These are phyloP conservation scores for Mallotus villosus DNA, from an alignment of 2,797 vertebrate species.

Conservation along the genomic window DNA sequence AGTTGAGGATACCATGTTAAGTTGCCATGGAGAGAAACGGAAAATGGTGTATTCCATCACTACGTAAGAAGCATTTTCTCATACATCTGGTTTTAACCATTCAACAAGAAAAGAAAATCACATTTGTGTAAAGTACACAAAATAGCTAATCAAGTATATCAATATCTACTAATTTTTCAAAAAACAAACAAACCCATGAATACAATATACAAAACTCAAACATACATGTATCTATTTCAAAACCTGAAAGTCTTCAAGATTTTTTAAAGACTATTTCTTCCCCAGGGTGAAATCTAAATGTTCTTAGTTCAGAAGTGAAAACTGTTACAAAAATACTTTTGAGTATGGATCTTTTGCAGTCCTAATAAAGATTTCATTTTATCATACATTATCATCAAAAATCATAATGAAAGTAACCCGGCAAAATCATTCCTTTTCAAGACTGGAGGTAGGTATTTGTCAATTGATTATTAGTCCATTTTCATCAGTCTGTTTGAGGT, in stretches of 20 bases:
- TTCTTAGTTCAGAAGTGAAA: slow-evolving; percentile 70
- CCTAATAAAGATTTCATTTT: slow-evolving; percentile 72
- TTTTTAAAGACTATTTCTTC: slow-evolving; percentile 73
- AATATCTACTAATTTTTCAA: slow-evolving; percentile 81
- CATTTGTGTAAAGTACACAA: slow-evolving; percentile 91
- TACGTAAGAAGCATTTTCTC: slow-evolving; percentile 85
- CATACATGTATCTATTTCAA: slow-evolving; percentile 73
- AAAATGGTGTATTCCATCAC: slow-evolving; percentile 74
- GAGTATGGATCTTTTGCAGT: slow-evolving; percentile 81
- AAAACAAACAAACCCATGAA: slow-evolving; percentile 83
- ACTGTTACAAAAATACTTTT: slow-evolving; percentile 80
- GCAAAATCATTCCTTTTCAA: slow-evolving; percentile 80
- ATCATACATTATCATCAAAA: slow-evolving; percentile 68
- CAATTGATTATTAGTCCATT: slow-evolving; percentile 81
- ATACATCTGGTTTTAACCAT: slow-evolving; percentile 88
- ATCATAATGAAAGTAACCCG: slow-evolving; percentile 73
- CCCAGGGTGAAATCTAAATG: slow-evolving; percentile 68
- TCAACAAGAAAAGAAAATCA: slow-evolving; percentile 83
- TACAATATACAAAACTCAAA: slow-evolving; percentile 89
- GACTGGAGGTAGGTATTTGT: slow-evolving; percentile 94
- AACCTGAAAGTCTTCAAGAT: slow-evolving; percentile 89
- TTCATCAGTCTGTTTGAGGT: slow-evolving; percentile 85
- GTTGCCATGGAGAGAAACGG: slow-evolving; percentile 71
- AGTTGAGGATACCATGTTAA: slow-evolving; percentile 79
- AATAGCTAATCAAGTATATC: slow-evolving; percentile 67